phyloP scores from a whole-genome alignment of 2,888 invertebrate genomes.

The Dicyrtoma fusca region DNA sequence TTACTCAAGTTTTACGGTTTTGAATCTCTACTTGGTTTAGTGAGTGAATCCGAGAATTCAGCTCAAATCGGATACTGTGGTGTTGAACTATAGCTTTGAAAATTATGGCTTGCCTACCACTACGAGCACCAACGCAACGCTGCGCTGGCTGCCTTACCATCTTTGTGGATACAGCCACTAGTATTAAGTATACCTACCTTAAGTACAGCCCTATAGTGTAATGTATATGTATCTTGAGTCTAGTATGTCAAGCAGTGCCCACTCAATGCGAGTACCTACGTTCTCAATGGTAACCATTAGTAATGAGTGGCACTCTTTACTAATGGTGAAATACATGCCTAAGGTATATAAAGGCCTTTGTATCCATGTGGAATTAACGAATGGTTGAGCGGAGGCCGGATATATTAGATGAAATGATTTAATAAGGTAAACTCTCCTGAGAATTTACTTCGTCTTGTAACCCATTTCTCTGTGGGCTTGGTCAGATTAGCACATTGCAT shows the following conservation, averaged over 20 bases:
- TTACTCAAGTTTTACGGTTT: neutral
- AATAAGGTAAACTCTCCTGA: conserved; percentile 38
- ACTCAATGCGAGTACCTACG: too few species aligned
- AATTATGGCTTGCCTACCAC: too few species aligned
- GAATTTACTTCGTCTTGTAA: conserved; percentile 28
- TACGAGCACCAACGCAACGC: too few species aligned
- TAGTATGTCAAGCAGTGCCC: neutral
- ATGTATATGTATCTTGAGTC: too few species aligned
- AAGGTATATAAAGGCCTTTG: too few species aligned
- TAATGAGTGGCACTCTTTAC: too few species aligned
- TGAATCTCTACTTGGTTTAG: conserved; percentile 1
- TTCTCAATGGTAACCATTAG: conserved; percentile 1
- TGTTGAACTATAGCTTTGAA: too few species aligned
- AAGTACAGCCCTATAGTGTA: too few species aligned
- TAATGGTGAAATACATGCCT: too few species aligned
- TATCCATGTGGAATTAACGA: conserved; percentile 14
- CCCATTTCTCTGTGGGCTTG: conserved; percentile 36
- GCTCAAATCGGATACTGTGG: neutral
- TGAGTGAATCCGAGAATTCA: conserved; percentile 5
- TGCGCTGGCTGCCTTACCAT: too few species aligned
- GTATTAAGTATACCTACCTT: neutral
- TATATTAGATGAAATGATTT: conserved; percentile 42
- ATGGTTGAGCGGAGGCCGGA: conserved; percentile 23
- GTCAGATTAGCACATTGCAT: conserved; percentile 37
- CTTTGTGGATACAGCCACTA: too few species aligned